Percentiles rank a stretch among this genome's conserved stretches.
These are phyloP conservation scores for Echeneis naucrates DNA, from an alignment of 2,797 vertebrate genomes.

Conservation along the genomic window DNA sequence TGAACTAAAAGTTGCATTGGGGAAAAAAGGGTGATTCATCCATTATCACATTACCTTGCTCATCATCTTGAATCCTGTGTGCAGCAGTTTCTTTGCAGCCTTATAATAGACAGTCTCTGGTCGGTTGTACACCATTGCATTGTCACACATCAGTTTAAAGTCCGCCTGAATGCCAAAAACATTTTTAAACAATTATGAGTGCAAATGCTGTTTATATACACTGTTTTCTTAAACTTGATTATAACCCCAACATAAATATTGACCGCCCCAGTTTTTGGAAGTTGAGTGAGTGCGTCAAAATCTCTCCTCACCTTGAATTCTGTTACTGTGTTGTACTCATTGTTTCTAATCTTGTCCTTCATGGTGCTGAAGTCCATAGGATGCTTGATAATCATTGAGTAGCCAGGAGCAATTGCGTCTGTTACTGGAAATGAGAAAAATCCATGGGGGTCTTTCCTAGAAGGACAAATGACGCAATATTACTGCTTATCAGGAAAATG, in stretches of 20 bases:
- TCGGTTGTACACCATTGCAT: constrained; percentile 98
- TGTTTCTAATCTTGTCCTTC: constrained; percentile 94
- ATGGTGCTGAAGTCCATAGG: constrained; percentile 99
- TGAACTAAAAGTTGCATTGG: background rate
- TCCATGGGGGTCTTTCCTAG: constrained; percentile 96
- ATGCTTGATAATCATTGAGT: constrained; percentile 98
- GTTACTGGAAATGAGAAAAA: constrained; percentile 98
- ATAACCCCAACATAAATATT: background rate
- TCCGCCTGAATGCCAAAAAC: constrained; percentile 88
- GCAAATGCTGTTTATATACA: background rate
- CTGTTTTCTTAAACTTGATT: background rate
- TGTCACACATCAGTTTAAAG: constrained; percentile 99
- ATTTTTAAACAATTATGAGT: constrained; percentile 5
- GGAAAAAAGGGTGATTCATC: background rate
- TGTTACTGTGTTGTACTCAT: constrained; percentile 97
- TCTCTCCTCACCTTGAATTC: constrained; percentile 93
- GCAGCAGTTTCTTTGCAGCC: constrained; percentile 97
- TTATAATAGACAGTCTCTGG: constrained; percentile 99
- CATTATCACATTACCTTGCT: constrained; percentile 91
- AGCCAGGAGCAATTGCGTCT: constrained; percentile 96
- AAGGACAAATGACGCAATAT: constrained; percentile 38
- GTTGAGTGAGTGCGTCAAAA: background rate
- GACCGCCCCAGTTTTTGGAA: background rate
- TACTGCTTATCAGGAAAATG: background rate
- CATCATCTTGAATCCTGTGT: constrained; percentile 99